Conservation (phyloP, 2,797 vertebrate genomes). For the Gadopsis marmoratus region DNA sequence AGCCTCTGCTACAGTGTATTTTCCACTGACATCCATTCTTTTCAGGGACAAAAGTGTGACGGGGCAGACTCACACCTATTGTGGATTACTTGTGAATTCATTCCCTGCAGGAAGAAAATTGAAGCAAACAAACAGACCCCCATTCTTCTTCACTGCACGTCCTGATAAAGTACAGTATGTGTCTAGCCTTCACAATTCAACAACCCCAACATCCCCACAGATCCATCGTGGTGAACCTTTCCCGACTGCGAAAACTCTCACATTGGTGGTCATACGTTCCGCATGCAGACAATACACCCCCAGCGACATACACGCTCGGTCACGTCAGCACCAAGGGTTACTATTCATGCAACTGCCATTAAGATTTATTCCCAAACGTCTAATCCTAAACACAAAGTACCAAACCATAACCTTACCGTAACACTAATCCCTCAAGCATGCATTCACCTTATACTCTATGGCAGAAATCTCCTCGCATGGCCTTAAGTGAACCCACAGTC, state of each 20-base stretch:
- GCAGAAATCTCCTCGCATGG: constrained; percentile 56
- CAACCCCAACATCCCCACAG: not conserved
- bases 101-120: constrained; percentile 3
- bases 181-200: not conserved
- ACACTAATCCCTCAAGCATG: constrained; percentile 52
- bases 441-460: constrained; percentile 41
- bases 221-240: constrained; percentile 4
- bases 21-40: constrained; percentile 24
- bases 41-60: constrained; percentile 27
- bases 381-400: constrained; percentile 63
- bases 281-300: not conserved
- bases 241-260: not conserved
- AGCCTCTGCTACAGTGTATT: constrained; percentile 1
- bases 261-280: not conserved
- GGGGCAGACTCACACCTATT: constrained; percentile 17
- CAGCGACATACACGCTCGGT: not conserved
- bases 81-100: constrained; percentile 5
- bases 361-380: constrained; percentile 46
- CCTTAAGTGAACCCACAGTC: constrained; percentile 1
- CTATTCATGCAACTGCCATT: constrained; percentile 38
- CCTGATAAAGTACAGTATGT: constrained; percentile 9
- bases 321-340: constrained; percentile 22
- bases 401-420: constrained; percentile 41
- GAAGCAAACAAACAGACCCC: constrained; percentile 4
- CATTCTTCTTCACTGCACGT: constrained; percentile 2